Base-by-base conservation (phyloP, 2,113 vertebrate genomes). In the Rhodinocichla rosea region DNA sequence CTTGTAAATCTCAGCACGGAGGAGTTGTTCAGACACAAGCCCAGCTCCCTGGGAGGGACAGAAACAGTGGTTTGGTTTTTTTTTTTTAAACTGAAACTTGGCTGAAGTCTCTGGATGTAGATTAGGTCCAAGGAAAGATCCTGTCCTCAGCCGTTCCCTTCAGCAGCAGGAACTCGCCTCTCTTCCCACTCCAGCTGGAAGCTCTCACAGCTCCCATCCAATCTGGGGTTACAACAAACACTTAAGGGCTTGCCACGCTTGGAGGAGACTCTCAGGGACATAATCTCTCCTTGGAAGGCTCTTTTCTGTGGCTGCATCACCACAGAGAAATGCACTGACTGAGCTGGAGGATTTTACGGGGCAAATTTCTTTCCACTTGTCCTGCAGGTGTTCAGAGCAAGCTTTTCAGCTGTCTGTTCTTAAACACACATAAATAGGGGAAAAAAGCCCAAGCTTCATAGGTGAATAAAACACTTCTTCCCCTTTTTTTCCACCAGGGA, bases 401-500 rank as follows among this genome's bases (percentile, higher is more conserved):
- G 8, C 5, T 44, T 42, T 59, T 28, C 22, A 45, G 65, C 39
- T 67, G 50, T 50, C 23, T 10, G 22, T 5, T 42, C 44, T 82
- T 49, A 33, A 83, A 42, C 7, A 21, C n/a, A 10, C 1, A 3
- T 1, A 22, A 26, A 24, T 0, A 2, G 20, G 22, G 3, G 2
- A 2, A 35, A 59, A 44, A 7, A 3, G 7, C 0, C 5, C 5
- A 10, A 4, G 6, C 56, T 82, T 57, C 11, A 12, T 0, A 59
- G 62, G 16, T n/a, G 27, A 76, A 7, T 94, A 53, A 69, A 85
- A 35, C 19, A 13, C 4, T 53, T 86, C 12, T 73, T 21, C 50
- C 15, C 18, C 23, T 82, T 93, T 50, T 87, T 8, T 69, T 23
- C 86, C 86, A 10, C 35, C 94, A 99, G 99, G 97, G 99, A 99